Conservation (phyloP, 2,113 vertebrate species). For the Catagonus wagneri region DNA sequence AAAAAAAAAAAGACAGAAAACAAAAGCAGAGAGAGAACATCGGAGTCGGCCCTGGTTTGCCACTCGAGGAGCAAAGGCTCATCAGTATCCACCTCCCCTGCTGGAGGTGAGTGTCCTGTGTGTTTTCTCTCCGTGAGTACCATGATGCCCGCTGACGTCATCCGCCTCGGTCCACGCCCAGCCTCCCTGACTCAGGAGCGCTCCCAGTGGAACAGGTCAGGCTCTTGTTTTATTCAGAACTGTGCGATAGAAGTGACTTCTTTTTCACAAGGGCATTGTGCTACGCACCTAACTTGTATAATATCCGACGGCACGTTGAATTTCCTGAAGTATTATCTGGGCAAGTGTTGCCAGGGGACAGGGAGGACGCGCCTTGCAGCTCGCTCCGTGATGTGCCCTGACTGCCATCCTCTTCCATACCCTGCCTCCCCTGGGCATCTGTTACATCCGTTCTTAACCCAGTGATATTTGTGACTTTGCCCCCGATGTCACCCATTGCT, state of each 20-base stretch:
- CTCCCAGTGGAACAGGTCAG: not conserved
- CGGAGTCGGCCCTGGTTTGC: not conserved
- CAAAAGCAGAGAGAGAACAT: not conserved
- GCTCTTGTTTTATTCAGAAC: not conserved
- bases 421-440: not conserved
- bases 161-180: not conserved
- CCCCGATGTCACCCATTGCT: not conserved
- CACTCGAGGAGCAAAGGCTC: not conserved
- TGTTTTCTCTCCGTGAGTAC: not conserved
- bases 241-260: not conserved
- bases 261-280: not conserved
- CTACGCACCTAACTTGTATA: not conserved
- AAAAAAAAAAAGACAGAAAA: not conserved
- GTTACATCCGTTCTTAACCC: not conserved
- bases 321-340: not conserved
- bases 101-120: rapidly evolving
- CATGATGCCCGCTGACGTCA: too few species aligned
- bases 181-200: not conserved
- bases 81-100: not conserved
- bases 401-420: not conserved
- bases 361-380: not conserved
- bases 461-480: slow-evolving; percentile 32
- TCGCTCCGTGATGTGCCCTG: not conserved
- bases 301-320: not conserved
- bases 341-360: not conserved